Base-by-base conservation (phyloP, 2,797 vertebrate genomes). In the Hoplostethus atlanticus region DNA sequence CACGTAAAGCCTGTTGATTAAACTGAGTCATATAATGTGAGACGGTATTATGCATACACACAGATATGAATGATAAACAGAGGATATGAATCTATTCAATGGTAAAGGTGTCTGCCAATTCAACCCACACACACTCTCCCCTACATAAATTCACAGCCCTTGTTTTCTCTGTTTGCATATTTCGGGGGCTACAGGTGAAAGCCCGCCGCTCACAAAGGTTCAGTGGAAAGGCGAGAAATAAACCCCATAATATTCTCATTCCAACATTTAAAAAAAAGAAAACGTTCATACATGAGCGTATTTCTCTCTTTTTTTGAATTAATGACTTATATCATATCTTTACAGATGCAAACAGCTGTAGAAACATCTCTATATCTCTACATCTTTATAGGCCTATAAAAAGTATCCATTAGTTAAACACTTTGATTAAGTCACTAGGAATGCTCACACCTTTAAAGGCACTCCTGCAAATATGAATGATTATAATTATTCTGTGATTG, bases 401-500 rank as follows among this genome's bases (percentile, higher is more conserved):
- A 68, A 58, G 54, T 60, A 46, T 71, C 7, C 44, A 40, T 12
- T 9, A 53, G 21, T 53, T 50, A 50, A 21, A 7, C 17, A 50
- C 47, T 93, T 90, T 80, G 83, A 70, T 61, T 71, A 85, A 64
- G 76, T 88, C 86, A 80, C 53, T 88, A 87, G 80, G 86, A 68
- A 86, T 87, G 84, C 75, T 73, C 54, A 89, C 56, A 38, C 90
- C 85, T 89, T 78, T 38, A 74, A 91, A 88, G 87, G 84, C 78
- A 88, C 81, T 91, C 88, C 91, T 17, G 3, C 57, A 54, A 73
- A 65, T 67, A 84, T 87, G 81, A 88, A 93, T 88, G 82, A 92
- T 92, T 95, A 91, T 95, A 95, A 96, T 95, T 95, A 95, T 87
- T 90, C 90, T 65, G 34, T 44, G 31, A 75, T 52, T 58, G 83